Conservation (phyloP, 2,797 vertebrate genomes). For the Rhinella marina region DNA sequence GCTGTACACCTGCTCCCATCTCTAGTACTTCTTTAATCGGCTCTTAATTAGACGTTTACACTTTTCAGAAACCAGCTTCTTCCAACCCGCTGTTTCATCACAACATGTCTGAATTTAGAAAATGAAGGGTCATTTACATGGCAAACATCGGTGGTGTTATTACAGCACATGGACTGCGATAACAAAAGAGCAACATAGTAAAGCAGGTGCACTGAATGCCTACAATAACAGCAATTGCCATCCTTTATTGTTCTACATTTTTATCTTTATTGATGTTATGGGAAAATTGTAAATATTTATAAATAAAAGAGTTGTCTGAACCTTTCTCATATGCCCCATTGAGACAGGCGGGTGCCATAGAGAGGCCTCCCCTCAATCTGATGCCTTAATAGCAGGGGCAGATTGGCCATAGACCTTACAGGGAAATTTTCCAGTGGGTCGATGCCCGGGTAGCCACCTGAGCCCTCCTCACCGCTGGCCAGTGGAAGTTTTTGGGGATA, state of each 20-base stretch:
- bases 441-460: no score
- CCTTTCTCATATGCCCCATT: no score
- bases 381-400: no score
- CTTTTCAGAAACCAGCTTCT: slow-evolving; percentile 1
- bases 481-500: no score
- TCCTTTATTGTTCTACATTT: background rate
- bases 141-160: background rate
- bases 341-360: no score
- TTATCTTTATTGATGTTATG: background rate
- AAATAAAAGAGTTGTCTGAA: no score
- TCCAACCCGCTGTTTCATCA: slow-evolving; percentile 22
- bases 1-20: slow-evolving; percentile 29
- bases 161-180: background rate
- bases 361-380: no score
- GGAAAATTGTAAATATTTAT: background rate
- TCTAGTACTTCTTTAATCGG: background rate
- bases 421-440: no score
- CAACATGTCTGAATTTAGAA: slow-evolving; percentile 23
- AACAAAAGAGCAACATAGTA: background rate
- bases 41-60: slow-evolving; percentile 30
- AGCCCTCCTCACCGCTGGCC: no score
- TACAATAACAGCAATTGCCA: background rate
- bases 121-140: slow-evolving; percentile 15
- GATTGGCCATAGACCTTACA: no score
- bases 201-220: background rate